Conservation (phyloP, 2,888 invertebrate genomes). For the Zaprionus obscuricornis region DNA sequence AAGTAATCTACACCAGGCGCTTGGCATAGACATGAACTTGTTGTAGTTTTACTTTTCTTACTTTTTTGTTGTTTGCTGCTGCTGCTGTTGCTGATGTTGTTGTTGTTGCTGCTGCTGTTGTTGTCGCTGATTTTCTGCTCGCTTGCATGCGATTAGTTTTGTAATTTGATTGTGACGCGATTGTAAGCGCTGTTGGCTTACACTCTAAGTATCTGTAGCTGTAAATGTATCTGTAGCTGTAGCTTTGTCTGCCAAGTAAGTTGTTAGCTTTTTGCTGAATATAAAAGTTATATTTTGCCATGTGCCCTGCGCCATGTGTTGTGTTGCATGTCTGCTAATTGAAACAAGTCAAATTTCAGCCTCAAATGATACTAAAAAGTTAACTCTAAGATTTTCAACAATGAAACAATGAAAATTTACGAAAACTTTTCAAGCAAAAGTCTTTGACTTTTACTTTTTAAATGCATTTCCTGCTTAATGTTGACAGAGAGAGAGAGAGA, state of each 20-base stretch:
- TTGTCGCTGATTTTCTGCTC: constrained; percentile 66
- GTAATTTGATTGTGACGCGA: constrained; percentile 78
- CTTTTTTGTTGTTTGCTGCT: too few relatives aligned
- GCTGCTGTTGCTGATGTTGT: constrained; percentile 16
- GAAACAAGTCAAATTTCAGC: constrained; percentile 67
- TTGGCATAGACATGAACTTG: constrained; percentile 52
- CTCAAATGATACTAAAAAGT: constrained; percentile 57
- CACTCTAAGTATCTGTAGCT: constrained; percentile 43
- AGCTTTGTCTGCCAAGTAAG: constrained; percentile 58
- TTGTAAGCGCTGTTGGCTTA: constrained; percentile 37
- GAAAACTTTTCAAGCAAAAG: neutral
- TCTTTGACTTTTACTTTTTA: constrained; percentile 8
- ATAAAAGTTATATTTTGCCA: constrained; percentile 44
- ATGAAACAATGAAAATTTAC: constrained; percentile 5
- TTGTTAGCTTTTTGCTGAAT: constrained; percentile 62
- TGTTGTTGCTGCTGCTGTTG: constrained; percentile 24
- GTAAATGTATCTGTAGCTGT: constrained; percentile 10
- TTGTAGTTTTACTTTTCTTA: constrained; percentile 15
- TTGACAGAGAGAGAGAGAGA: neutral
- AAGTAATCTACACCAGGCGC: constrained; percentile 66
- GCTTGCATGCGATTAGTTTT: constrained; percentile 80
- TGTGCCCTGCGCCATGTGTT: constrained; percentile 31
- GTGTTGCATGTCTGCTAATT: constrained; percentile 65
- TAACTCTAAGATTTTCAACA: constrained; percentile 35
- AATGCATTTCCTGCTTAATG: constrained; percentile 65